Evolutionary conservation across 1,140 invertebrate genomes (phyloP), one percentile per base, ranked within the genome.

Genomic region (Hetaerina americana): DNA sequence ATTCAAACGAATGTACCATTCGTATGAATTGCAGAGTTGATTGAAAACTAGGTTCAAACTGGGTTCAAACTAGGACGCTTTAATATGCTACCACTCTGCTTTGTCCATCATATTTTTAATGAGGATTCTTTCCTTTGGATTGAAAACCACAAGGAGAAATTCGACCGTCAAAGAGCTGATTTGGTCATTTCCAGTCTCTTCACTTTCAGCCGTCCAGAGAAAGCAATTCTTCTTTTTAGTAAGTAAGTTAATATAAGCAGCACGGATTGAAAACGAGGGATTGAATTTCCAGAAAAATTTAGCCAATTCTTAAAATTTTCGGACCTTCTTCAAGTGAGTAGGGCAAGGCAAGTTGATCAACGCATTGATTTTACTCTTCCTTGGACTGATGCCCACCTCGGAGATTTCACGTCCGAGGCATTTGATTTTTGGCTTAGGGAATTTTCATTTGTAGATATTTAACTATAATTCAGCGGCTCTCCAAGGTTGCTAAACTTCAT

Each of bases 1-100:
- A 40, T 66, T 82, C 80, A 66, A 79, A 81, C 0, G 78, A 80
- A 74, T 81, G 78, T 75, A 82, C 79, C 67, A 75, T 73, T 12
- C 71, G 18, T 73, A 79, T 76, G 27, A 68, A 72, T 0, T 69
- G 66, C 3, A 76, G 76, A 57, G 75, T 77, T 26, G 76, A 75
- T n/a, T 75, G n/a, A n/a, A n/a, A n/a, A n/a, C n/a, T n/a, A n/a
- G n/a, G n/a, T n/a, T n/a, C n/a, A n/a, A n/a, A n/a, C n/a, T n/a
- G n/a, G n/a, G n/a, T n/a, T n/a, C n/a, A n/a, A n/a, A n/a, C n/a
- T n/a, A n/a, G n/a, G n/a, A n/a, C 29, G 72, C 78, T 79, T 57
- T 75, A 81, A 72, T 81, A 27, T 57, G 31, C 66, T 70, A 40
- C 28, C 66, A 67, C 26, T 26, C 40, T 18, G 26, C 66, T 69